Percentiles rank a stretch among this genome's conserved stretches.
Conservation (phyloP, 2,888 invertebrate species). For the Meiosimyza decipiens region DNA sequence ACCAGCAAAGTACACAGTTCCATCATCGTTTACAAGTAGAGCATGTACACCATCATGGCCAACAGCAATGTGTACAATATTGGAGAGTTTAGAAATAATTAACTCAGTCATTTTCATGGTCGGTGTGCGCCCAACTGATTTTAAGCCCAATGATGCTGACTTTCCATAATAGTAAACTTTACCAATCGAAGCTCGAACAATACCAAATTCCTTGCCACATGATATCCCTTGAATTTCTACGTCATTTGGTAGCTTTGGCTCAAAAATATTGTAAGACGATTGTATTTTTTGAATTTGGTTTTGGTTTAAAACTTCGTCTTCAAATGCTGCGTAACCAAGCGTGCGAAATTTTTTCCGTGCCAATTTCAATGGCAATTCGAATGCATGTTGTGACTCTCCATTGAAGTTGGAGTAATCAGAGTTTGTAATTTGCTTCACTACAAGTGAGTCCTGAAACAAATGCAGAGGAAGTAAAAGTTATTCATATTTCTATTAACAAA, state of each 20-base stretch:
- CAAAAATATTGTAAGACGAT: conserved; percentile 70
- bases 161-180: conserved; percentile 92
- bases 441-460: conserved; percentile 77
- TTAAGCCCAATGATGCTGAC: conserved; percentile 86
- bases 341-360: conserved; percentile 84
- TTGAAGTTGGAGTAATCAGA: conserved; percentile 64
- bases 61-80: conserved; percentile 81
- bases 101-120: conserved; percentile 68
- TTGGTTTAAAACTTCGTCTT: conserved; percentile 72
- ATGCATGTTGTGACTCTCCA: conserved; percentile 54
- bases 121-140: conserved; percentile 68
- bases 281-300: conserved; percentile 67
- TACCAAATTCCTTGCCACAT: conserved; percentile 90
- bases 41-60: conserved; percentile 96
- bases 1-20: conserved; percentile 84
- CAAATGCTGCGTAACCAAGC: conserved; percentile 78
- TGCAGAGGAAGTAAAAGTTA: not conserved
- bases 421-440: conserved; percentile 75
- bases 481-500: too few relatives aligned
- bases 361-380: conserved; percentile 79
- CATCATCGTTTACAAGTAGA: conserved; percentile 90
- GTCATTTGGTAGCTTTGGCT: conserved; percentile 74
- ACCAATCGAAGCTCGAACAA: conserved; percentile 85
- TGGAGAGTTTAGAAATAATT: conserved; percentile 78
- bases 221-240: conserved; percentile 83